Conservation (phyloP, 2,888 invertebrate species). For the Gasteruption jaculator region DNA sequence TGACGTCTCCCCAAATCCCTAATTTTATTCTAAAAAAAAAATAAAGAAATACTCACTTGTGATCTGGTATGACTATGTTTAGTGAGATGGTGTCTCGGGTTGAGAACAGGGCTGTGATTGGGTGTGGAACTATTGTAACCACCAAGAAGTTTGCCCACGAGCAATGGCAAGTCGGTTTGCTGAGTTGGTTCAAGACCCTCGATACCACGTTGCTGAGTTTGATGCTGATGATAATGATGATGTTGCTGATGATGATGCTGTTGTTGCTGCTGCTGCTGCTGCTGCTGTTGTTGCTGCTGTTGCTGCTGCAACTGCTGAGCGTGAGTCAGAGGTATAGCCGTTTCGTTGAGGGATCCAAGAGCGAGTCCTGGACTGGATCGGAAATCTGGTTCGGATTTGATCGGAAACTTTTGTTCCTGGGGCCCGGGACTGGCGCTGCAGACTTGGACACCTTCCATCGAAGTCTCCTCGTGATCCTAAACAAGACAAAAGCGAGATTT, state of each 20-base stretch:
- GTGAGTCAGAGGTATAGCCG: constrained; percentile 36
- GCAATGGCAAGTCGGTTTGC: constrained; percentile 52
- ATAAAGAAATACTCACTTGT: constrained; percentile 33
- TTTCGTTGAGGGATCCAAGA: constrained; percentile 38
- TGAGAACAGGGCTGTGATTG: constrained; percentile 62
- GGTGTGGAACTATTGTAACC: constrained; percentile 63
- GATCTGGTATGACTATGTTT: constrained; percentile 50
- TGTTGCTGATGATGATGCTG: no score
- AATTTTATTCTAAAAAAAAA: no score
- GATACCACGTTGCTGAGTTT: constrained; percentile 35
- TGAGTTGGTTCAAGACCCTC: constrained; percentile 42
- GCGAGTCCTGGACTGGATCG: constrained; percentile 43
- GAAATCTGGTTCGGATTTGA: constrained; percentile 48
- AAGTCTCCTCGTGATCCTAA: constrained; percentile 52
- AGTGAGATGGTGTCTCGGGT: constrained; percentile 49
- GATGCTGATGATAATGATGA: constrained; percentile 23
- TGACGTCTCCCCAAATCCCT: no score
- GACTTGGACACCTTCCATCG: constrained; percentile 53
- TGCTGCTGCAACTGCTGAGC: constrained; percentile 41
- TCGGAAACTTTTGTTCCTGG: constrained; percentile 47
- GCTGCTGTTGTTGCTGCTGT: constrained; percentile 31
- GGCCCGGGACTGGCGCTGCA: constrained; percentile 46
- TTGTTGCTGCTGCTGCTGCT: constrained; percentile 24
- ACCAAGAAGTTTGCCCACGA: constrained; percentile 62
- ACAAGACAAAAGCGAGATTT: no score